A percentile compares a stretch with the other conserved stretches of the same genome.
Evolutionary conservation across 2,888 invertebrate species (phyloP).

Genomic region (Theretra japonica): DNA sequence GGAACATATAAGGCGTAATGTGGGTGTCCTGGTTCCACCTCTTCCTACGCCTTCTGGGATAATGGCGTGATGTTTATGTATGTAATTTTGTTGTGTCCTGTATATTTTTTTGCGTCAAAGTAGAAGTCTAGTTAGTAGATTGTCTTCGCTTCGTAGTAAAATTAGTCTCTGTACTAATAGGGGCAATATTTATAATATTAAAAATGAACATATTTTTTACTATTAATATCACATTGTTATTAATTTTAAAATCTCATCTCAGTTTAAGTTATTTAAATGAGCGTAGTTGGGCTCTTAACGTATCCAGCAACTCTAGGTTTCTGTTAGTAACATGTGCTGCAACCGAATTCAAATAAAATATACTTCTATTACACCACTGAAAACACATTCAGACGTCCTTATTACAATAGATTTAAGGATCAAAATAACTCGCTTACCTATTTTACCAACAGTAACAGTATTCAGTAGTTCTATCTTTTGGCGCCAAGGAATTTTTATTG

Average conservation of each 20-base stretch:
- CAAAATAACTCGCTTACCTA: constrained; percentile 28
- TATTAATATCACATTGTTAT: not conserved
- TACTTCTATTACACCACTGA: not conserved
- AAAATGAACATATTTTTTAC: not conserved
- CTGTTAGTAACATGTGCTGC: constrained; percentile 34
- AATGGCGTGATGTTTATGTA: too few species aligned
- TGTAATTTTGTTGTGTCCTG: too few species aligned
- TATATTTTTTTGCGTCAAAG: too few species aligned
- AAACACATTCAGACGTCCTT: not conserved
- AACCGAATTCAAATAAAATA: not conserved
- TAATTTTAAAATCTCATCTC: not conserved
- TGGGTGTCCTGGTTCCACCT: too few species aligned
- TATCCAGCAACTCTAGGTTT: not conserved
- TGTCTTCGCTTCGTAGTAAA: too few species aligned
- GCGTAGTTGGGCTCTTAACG: not conserved
- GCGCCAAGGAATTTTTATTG: constrained; percentile 64
- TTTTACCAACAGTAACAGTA: not conserved
- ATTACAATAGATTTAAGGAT: constrained; percentile 17
- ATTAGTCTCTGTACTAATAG: too few species aligned
- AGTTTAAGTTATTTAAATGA: not conserved
- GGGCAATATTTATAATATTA: too few species aligned
- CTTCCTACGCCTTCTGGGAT: too few species aligned
- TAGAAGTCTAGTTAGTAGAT: too few species aligned
- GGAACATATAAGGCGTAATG: too few species aligned
- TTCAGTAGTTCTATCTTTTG: constrained; percentile 59